phyloP scores from a whole-genome alignment of 2,113 vertebrate species.

The Alosa alosa region DNA sequence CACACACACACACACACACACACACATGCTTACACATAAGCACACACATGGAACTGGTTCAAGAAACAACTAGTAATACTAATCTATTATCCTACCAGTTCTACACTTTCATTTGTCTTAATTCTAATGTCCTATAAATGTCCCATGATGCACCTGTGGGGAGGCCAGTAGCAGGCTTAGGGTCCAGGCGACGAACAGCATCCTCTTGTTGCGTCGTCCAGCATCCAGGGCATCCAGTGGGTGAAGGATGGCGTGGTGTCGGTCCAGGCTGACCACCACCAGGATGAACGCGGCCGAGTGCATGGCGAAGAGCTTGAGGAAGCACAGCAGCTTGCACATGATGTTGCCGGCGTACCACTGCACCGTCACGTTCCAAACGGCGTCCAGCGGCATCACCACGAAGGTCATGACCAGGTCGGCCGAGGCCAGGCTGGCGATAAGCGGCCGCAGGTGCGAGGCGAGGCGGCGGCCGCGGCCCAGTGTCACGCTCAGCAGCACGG shows the following conservation, averaged over 20 bases:
- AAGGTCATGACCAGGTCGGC: slow-evolving; percentile 78
- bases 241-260: slow-evolving; percentile 72
- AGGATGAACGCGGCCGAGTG: slow-evolving; percentile 70
- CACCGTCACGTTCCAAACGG: slow-evolving; percentile 73
- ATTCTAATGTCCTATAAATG: neutral
- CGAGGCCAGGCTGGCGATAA: slow-evolving; percentile 69
- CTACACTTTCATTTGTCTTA: neutral
- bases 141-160: slow-evolving; percentile 62
- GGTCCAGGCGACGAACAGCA: slow-evolving; percentile 70
- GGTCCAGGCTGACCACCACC: slow-evolving; percentile 74
- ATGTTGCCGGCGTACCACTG: slow-evolving; percentile 71
- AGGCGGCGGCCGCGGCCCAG: slow-evolving; percentile 63
- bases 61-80: too few species aligned
- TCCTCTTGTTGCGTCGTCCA: slow-evolving; percentile 62
- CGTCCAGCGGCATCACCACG: slow-evolving; percentile 76
- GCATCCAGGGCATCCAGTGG: slow-evolving; percentile 69
- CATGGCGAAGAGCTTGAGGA: slow-evolving; percentile 77
- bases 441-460: slow-evolving; percentile 70
- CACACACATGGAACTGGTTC: too few species aligned
- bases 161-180: slow-evolving; percentile 70
- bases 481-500: slow-evolving; percentile 67
- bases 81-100: neutral
- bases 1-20: too few species aligned
- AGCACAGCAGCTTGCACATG: slow-evolving; percentile 72
- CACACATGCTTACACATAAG: too few species aligned